Conservation (phyloP, 2,113 vertebrate species). For the Elachura formosa region DNA sequence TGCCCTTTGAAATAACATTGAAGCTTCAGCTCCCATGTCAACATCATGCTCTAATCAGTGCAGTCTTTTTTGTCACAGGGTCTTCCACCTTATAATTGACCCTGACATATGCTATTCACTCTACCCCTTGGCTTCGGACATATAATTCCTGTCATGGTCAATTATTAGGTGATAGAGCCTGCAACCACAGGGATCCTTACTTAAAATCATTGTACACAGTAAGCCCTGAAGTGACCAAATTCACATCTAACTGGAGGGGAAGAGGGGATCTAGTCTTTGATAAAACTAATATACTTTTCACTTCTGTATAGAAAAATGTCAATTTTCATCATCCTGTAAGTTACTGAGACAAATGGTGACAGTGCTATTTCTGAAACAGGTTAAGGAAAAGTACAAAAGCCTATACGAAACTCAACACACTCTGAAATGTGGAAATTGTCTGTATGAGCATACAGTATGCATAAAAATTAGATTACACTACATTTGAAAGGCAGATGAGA, state of each 20-base stretch:
- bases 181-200: constrained; percentile 36
- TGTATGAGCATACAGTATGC: constrained; percentile 48
- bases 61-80: constrained; percentile 62
- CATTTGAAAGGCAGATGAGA: constrained; percentile 66
- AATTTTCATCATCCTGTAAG: constrained; percentile 18
- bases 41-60: constrained; percentile 62
- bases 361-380: constrained; percentile 55
- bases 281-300: constrained; percentile 56
- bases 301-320: constrained; percentile 39
- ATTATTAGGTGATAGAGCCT: constrained; percentile 66
- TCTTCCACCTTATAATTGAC: constrained; percentile 68
- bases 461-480: constrained; percentile 61
- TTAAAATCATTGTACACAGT: constrained; percentile 39
- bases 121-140: constrained; percentile 58
- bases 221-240: constrained; percentile 50
- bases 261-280: constrained; percentile 2
- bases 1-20: constrained; percentile 55
- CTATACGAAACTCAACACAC: constrained; percentile 25
- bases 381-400: constrained; percentile 53
- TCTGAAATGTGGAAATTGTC: constrained; percentile 41
- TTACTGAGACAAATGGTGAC: constrained; percentile 39
- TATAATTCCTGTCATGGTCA: constrained; percentile 65
- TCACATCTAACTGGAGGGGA: constrained; percentile 42
- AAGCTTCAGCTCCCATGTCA: constrained; percentile 52
- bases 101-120: constrained; percentile 68